These are phyloP conservation scores for Eristalis pertinax DNA, from an alignment of 2,888 invertebrate species.

Conservation along the genomic window DNA sequence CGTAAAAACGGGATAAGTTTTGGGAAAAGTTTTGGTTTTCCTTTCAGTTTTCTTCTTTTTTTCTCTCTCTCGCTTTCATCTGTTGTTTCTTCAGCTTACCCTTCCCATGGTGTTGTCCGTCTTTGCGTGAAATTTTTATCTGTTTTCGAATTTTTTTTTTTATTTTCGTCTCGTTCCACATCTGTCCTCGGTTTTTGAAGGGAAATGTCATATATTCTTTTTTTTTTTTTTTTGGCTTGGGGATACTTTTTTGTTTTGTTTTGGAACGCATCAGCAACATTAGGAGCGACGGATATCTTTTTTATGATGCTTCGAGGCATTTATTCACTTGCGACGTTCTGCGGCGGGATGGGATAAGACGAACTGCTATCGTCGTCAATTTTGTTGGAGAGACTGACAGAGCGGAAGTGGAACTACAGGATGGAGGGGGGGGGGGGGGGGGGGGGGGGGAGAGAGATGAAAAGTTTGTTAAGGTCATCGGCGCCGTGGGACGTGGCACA, in stretches of 20 bases:
- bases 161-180: not conserved
- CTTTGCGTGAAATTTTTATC: constrained; percentile 65
- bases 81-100: not conserved
- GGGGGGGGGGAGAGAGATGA: not conserved
- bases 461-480: not conserved
- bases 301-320: constrained; percentile 40
- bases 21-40: constrained; percentile 28
- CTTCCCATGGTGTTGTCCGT: not conserved
- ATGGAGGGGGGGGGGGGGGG: no score
- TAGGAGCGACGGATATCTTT: constrained; percentile 29
- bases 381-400: not conserved
- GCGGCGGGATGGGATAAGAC: not conserved
- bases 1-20: constrained; percentile 68
- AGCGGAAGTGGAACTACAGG: not conserved
- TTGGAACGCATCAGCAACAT: constrained; percentile 43
- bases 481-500: not conserved
- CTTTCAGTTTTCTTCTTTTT: not conserved
- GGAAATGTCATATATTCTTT: constrained; percentile 23
- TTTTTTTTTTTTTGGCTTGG: not conserved
- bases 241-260: no score
- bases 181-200: not conserved
- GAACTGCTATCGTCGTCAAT: constrained; percentile 19
- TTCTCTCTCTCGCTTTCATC: not conserved
- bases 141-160: constrained; percentile 49
- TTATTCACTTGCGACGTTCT: constrained; percentile 28